Conservation (phyloP, 92 coral and sea anemone genomes). For the Phenganax stokvisi region DNA sequence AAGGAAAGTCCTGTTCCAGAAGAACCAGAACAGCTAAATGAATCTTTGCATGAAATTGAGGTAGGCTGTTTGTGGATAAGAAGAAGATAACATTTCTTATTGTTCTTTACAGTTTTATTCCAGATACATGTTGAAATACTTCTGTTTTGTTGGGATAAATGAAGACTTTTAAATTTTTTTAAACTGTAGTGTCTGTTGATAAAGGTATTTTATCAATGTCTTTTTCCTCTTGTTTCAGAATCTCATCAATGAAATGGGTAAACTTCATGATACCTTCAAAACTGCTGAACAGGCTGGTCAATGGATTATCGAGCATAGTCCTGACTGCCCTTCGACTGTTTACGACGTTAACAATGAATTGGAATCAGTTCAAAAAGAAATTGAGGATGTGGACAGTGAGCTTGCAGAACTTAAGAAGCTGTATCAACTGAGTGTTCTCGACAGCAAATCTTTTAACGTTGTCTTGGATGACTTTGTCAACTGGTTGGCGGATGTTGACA, state of each 20-base stretch:
- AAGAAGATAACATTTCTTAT: background rate
- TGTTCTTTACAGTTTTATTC: too few species aligned
- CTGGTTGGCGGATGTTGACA: slow-evolving; percentile 75
- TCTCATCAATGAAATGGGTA: slow-evolving; percentile 20
- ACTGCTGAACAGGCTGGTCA: slow-evolving; percentile 97
- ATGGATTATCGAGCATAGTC: slow-evolving; percentile 89
- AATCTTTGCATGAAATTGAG: slow-evolving; percentile 30
- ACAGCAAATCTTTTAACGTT: slow-evolving; percentile 67
- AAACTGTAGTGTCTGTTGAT: too few species aligned
- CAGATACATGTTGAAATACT: too few species aligned
- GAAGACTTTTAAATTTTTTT: too few species aligned
- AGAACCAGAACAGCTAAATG: slow-evolving; percentile 27
- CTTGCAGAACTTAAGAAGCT: slow-evolving; percentile 78
- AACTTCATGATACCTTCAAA: slow-evolving; percentile 49
- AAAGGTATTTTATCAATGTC: background rate
- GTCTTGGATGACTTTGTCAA: slow-evolving; percentile 79
- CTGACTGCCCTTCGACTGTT: slow-evolving; percentile 72
- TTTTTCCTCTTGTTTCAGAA: background rate
- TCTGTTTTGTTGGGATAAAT: too few species aligned
- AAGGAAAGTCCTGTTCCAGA: slow-evolving; percentile 7
- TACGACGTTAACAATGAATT: slow-evolving; percentile 56
- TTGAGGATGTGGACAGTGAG: slow-evolving; percentile 72
- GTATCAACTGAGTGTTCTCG: slow-evolving; percentile 80
- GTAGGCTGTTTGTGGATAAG: background rate
- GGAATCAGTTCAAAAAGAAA: slow-evolving; percentile 65